A percentile compares a stretch with the other conserved stretches of the same genome.
phyloP scores from a whole-genome alignment of 2,113 vertebrate species.

The Hippocampus guttulatus region DNA sequence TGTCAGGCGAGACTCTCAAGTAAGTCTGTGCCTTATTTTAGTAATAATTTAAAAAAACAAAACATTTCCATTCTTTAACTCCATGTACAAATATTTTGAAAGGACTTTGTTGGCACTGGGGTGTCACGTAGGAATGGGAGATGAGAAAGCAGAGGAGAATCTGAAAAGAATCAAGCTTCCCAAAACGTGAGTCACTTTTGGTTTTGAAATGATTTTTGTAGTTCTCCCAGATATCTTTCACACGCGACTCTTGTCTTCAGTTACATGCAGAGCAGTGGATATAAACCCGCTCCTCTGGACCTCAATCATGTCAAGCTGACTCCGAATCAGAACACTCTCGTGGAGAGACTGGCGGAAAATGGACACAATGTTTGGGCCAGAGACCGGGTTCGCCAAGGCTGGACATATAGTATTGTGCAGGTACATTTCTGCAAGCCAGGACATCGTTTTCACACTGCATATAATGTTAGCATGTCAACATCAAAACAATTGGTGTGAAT shows the following conservation, averaged over 20 bases:
- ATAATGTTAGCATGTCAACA: background rate
- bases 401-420: slow-evolving; percentile 89
- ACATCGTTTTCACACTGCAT: background rate
- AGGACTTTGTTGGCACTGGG: slow-evolving; percentile 87
- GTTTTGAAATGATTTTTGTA: background rate
- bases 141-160: slow-evolving; percentile 91
- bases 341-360: slow-evolving; percentile 87
- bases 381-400: slow-evolving; percentile 84
- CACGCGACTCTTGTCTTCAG: slow-evolving; percentile 47
- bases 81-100: slow-evolving; percentile 12
- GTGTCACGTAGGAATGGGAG: slow-evolving; percentile 92
- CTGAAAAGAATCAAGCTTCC: slow-evolving; percentile 86
- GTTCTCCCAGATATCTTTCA: background rate
- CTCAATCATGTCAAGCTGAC: slow-evolving; percentile 85
- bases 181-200: slow-evolving; percentile 77
- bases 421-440: slow-evolving; percentile 43
- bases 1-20: slow-evolving; percentile 93
- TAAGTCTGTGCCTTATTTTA: slow-evolving; percentile 53
- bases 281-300: slow-evolving; percentile 86
- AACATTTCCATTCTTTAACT: slow-evolving; percentile 18
- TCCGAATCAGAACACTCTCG: slow-evolving; percentile 85
- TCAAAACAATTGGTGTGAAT: background rate
- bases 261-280: slow-evolving; percentile 83
- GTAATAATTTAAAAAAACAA: background rate
- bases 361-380: slow-evolving; percentile 91